These are phyloP conservation scores for Thymelicus lineola DNA, from an alignment of 2,888 invertebrate genomes.

Conservation along the genomic window DNA sequence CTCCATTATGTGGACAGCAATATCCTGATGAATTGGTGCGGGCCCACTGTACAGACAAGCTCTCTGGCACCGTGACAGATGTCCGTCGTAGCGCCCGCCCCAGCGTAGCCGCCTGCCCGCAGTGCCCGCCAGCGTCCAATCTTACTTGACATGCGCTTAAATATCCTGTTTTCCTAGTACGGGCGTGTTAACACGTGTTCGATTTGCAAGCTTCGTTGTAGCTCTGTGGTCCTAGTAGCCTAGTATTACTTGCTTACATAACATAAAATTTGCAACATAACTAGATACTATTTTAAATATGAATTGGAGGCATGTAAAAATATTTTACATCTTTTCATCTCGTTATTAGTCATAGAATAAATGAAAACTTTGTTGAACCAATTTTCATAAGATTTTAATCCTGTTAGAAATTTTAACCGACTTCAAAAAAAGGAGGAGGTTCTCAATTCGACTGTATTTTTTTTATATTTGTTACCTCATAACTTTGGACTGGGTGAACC, in stretches of 20 bases:
- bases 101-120: slow-evolving; percentile 19
- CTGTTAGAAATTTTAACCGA: too few species aligned
- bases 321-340: too few species aligned
- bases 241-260: not conserved
- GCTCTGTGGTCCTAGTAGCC: not conserved
- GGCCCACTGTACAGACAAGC: not conserved
- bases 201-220: not conserved
- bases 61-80: slow-evolving; percentile 37
- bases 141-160: slow-evolving; percentile 6
- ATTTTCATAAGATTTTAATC: too few species aligned
- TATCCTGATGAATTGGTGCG: not conserved
- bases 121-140: slow-evolving; percentile 13
- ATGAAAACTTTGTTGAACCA: too few species aligned
- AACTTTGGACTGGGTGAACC: too few species aligned
- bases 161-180: slow-evolving; percentile 8
- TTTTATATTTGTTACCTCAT: too few species aligned
- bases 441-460: too few species aligned
- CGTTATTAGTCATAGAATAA: too few species aligned
- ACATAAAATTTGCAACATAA: too few species aligned
- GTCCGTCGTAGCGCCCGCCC: slow-evolving; percentile 30
- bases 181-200: not conserved
- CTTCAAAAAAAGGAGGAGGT: too few species aligned
- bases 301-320: not conserved
- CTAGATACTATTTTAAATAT: too few species aligned
- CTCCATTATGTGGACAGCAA: not conserved